phyloP scores from a whole-genome alignment of 2,888 invertebrate genomes.

The Chalcosyrphus nemorum region DNA sequence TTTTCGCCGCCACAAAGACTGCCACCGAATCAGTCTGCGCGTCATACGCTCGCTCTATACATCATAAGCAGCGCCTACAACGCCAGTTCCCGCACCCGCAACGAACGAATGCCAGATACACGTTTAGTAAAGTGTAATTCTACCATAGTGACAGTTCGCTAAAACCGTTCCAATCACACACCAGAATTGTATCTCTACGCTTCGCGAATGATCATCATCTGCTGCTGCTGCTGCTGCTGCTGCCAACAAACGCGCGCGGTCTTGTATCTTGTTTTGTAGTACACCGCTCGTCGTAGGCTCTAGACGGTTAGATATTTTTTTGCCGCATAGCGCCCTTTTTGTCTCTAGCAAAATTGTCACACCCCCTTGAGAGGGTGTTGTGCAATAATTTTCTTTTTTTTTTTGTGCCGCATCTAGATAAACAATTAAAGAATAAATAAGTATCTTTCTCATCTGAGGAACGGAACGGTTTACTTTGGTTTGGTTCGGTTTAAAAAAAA shows the following conservation, averaged over 20 bases:
- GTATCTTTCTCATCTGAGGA: neutral
- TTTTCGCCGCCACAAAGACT: constrained; percentile 13
- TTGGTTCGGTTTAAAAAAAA: neutral
- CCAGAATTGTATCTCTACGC: constrained; percentile 29
- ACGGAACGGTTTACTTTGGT: neutral
- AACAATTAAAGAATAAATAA: neutral
- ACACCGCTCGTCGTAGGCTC: constrained; percentile 4
- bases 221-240: constrained; percentile 26
- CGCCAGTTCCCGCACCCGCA: neutral
- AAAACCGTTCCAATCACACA: neutral
- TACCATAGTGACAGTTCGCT: constrained; percentile 38
- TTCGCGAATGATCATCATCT: constrained; percentile 27
- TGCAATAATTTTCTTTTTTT: constrained; percentile 32
- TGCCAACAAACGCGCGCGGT: constrained; percentile 10
- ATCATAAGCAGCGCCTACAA: no score
- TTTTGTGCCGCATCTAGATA: neutral
- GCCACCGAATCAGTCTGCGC: constrained; percentile 22
- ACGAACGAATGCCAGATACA: constrained; percentile 27
- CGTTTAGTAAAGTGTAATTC: constrained; percentile 48
- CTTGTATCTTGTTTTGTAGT: constrained; percentile 32
- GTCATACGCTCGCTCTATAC: no score
- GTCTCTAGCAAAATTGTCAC: neutral
- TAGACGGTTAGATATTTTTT: neutral
- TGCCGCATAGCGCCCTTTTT: constrained; percentile 3
- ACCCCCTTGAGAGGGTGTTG: constrained; percentile 1